These are phyloP conservation scores for Austrolebias charrua DNA, from an alignment of 2,797 vertebrate species.

Conservation along the genomic window DNA sequence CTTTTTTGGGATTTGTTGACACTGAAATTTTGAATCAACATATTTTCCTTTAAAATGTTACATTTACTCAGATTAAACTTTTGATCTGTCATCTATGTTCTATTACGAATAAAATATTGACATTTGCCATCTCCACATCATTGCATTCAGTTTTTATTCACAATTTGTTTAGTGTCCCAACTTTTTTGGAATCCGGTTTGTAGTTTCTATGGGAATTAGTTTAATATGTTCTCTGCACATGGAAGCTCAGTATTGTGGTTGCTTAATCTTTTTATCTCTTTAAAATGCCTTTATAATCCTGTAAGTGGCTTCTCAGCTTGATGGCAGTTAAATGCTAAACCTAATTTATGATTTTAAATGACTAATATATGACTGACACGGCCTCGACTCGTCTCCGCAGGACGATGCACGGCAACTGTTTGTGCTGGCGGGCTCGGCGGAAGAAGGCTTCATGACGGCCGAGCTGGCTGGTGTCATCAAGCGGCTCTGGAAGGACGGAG, in stretches of 20 bases:
- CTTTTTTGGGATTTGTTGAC: too few relatives aligned
- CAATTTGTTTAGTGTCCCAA: too few relatives aligned
- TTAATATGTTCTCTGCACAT: neutral
- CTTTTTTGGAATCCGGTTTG: too few relatives aligned
- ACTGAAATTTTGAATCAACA: too few relatives aligned
- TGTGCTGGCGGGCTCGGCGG: slow-evolving; percentile 92
- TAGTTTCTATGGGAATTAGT: too few relatives aligned
- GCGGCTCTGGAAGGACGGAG: slow-evolving; percentile 93
- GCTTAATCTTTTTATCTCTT: neutral
- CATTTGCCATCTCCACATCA: too few relatives aligned
- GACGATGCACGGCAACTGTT: slow-evolving; percentile 97
- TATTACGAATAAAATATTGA: too few relatives aligned
- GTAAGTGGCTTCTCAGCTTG: slow-evolving; percentile 1
- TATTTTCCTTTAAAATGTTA: too few relatives aligned
- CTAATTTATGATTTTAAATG: slow-evolving; percentile 9
- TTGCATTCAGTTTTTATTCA: too few relatives aligned
- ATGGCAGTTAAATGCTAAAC: neutral
- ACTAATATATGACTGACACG: slow-evolving; percentile 25
- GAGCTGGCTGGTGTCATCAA: slow-evolving; percentile 97
- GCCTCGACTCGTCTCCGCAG: slow-evolving; percentile 61
- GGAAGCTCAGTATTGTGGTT: neutral
- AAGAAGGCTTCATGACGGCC: slow-evolving; percentile 97
- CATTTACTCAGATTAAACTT: too few relatives aligned
- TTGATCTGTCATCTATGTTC: too few relatives aligned
- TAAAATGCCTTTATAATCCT: neutral